A percentile compares a stretch with the other conserved stretches of the same genome.
These are phyloP conservation scores for Drosophila fungiperda DNA, from an alignment of 2,888 invertebrate genomes.

Conservation along the genomic window DNA sequence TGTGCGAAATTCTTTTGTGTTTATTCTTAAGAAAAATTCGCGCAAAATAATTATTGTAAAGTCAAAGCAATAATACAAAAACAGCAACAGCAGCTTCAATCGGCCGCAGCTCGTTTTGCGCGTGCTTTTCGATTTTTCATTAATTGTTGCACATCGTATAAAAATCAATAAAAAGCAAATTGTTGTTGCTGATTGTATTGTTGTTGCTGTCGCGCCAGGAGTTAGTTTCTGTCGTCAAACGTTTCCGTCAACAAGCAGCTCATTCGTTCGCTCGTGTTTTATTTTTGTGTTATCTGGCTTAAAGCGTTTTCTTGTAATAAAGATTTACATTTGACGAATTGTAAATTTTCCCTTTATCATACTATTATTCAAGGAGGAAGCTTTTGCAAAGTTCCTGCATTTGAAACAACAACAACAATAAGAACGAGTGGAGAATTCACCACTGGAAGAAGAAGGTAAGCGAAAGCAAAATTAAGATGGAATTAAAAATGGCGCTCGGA, in stretches of 20 bases:
- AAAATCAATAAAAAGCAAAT: constrained; percentile 66
- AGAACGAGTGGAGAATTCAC: constrained; percentile 11
- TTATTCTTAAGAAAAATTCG: constrained; percentile 51
- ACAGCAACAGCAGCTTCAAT: constrained; percentile 18
- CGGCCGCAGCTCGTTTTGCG: constrained; percentile 29
- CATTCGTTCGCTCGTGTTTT: constrained; percentile 27
- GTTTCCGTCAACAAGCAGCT: constrained; percentile 67
- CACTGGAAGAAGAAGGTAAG: constrained; percentile 39
- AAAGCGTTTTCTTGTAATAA: constrained; percentile 27
- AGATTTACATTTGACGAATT: constrained; percentile 24
- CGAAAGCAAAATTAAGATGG: constrained; percentile 7
- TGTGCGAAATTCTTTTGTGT: constrained; percentile 74
- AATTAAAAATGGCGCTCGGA: constrained; percentile 46
- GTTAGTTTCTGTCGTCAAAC: constrained; percentile 23
- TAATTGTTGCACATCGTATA: constrained; percentile 64
- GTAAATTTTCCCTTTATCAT: constrained; percentile 42
- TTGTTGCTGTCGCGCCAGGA: constrained; percentile 49
- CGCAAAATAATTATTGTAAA: constrained; percentile 52
- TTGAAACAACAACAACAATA: constrained; percentile 42
- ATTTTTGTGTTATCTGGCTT: constrained; percentile 33
- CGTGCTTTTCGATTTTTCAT: constrained; percentile 41
- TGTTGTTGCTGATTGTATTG: constrained; percentile 28
- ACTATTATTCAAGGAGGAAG: constrained; percentile 38
- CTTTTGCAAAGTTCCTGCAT: constrained; percentile 44
- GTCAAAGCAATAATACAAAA: constrained; percentile 22